Conservation (phyloP, 1,140 invertebrate species). For the Pantala flavescens region DNA sequence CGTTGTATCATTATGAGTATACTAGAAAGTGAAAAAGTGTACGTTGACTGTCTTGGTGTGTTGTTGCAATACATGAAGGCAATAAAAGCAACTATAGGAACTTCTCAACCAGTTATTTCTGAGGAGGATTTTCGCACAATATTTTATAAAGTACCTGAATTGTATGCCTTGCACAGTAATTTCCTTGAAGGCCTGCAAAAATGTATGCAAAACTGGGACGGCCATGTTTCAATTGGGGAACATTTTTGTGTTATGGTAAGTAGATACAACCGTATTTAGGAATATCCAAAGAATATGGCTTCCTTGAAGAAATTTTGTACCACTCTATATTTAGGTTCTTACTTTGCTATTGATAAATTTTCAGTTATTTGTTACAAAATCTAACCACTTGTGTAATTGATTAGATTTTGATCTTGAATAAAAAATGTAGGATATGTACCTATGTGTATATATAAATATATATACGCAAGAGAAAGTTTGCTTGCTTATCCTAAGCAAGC, state of each 20-base stretch:
- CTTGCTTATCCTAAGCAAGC: too few species aligned
- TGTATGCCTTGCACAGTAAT: conserved; percentile 67
- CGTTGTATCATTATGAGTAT: conserved; percentile 77
- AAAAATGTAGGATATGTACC: too few species aligned
- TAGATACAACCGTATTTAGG: neutral
- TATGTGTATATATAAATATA: too few species aligned
- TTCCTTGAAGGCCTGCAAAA: conserved; percentile 61
- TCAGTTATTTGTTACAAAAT: too few species aligned
- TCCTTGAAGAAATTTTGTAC: neutral
- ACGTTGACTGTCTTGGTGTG: conserved; percentile 78
- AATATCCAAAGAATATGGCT: neutral
- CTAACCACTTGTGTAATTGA: too few species aligned
- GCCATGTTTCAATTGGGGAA: conserved; percentile 56
- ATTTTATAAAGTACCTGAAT: conserved; percentile 85
- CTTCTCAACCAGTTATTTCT: conserved; percentile 79
- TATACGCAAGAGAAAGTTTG: too few species aligned
- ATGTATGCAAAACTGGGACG: conserved; percentile 59
- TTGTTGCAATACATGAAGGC: conserved; percentile 86
- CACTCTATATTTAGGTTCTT: too few species aligned
- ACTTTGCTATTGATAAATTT: too few species aligned
- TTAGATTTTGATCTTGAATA: too few species aligned
- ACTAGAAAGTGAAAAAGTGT: conserved; percentile 79
- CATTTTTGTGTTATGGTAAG: conserved; percentile 64
- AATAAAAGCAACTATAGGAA: conserved; percentile 71
- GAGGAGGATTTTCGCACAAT: conserved; percentile 82